Evolutionary conservation across 2,888 invertebrate species (phyloP).

Genomic region (Harpalus rufipes): DNA sequence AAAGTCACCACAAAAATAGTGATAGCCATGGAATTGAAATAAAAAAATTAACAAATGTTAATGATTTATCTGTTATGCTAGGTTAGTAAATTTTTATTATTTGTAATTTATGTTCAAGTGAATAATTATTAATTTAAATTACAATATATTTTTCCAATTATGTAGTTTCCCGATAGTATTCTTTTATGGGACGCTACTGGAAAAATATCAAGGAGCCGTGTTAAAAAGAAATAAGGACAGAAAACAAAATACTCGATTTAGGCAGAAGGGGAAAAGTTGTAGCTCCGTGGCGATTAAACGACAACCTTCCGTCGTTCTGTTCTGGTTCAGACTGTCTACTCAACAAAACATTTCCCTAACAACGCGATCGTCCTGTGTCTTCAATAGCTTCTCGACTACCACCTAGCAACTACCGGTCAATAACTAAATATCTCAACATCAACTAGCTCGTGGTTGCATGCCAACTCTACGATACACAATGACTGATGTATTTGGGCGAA

Average conservation of each 20-base stretch:
- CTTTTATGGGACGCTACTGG: neutral
- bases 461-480: neutral
- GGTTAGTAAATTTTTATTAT: neutral
- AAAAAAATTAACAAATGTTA: no score
- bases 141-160: neutral
- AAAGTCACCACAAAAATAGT: no score
- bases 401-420: slow-evolving; percentile 10
- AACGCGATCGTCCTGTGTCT: slow-evolving; percentile 2
- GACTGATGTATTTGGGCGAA: slow-evolving; percentile 21
- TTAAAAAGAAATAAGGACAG: slow-evolving; percentile 33
- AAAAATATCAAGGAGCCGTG: slow-evolving; percentile 19
- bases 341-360: slow-evolving; percentile 47
- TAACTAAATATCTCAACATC: slow-evolving; percentile 41
- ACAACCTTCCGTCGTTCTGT: slow-evolving; percentile 6
- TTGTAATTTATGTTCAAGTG: neutral
- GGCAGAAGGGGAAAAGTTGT: slow-evolving; percentile 14
- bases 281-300: slow-evolving; percentile 29
- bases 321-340: slow-evolving; percentile 23
- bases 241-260: slow-evolving; percentile 30
- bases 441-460: neutral
- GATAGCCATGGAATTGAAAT: no score
- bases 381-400: slow-evolving; percentile 9
- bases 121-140: neutral
- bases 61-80: no score
- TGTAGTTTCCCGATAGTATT: neutral